Percentiles rank a stretch among this genome's conserved stretches.
phyloP scores from a whole-genome alignment of 2,888 invertebrate genomes.

The Fragum sueziense region DNA sequence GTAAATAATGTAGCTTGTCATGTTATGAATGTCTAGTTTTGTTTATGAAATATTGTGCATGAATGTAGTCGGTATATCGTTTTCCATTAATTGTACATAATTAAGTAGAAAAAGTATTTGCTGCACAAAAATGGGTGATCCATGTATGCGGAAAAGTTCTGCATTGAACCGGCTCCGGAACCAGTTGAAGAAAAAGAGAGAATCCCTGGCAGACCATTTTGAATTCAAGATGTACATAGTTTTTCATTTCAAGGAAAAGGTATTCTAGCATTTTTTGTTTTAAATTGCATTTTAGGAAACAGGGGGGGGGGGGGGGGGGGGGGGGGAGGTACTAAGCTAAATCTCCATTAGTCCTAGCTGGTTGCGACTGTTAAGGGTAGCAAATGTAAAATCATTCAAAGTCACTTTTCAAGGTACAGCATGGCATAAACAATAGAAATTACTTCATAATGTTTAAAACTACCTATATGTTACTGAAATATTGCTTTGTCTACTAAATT shows the following conservation, averaged over 20 bases:
- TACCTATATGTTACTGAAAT: no score
- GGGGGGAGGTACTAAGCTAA: no score
- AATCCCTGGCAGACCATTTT: conserved; percentile 82
- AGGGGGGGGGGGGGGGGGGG: no score
- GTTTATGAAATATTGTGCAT: neutral
- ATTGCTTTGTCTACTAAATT: no score
- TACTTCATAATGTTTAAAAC: no score
- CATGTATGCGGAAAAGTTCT: conserved; percentile 72
- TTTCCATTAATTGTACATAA: conserved; percentile 1
- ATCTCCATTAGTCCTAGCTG: no score
- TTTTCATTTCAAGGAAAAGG: conserved; percentile 81
- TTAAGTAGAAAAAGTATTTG: neutral
- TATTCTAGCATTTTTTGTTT: no score
- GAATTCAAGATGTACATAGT: conserved; percentile 81
- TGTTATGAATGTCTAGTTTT: conserved; percentile 9
- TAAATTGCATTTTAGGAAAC: no score
- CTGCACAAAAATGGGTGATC: conserved; percentile 70
- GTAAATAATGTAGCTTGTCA: conserved; percentile 51
- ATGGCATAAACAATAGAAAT: no score
- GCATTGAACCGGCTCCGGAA: conserved; percentile 76
- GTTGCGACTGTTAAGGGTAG: no score
- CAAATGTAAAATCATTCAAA: no score
- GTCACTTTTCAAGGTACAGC: no score
- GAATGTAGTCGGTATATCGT: conserved; percentile 14
- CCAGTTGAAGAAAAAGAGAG: conserved; percentile 79